Evolutionary conservation across 2,113 vertebrate genomes (phyloP).

Genomic region (Lagopus leucura): DNA sequence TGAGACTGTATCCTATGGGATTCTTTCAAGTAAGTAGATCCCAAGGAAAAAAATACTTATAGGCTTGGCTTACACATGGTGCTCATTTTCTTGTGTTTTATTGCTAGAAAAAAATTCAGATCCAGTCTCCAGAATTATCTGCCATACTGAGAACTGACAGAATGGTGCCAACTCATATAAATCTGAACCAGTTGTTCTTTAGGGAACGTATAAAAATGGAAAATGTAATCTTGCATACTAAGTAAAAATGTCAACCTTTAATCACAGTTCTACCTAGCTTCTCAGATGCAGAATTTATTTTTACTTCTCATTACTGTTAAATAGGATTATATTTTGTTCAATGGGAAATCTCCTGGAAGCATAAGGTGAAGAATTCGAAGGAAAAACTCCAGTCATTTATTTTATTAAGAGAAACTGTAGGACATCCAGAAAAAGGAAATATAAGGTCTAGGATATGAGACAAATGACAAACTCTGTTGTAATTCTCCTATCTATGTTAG

Average conservation of each 20-base stretch:
- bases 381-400: not conserved
- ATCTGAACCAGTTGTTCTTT: slow-evolving; percentile 40
- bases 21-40: not conserved
- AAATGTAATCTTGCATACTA: slow-evolving; percentile 35
- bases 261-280: slow-evolving; percentile 38
- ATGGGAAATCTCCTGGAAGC: not conserved
- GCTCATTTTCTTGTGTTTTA: not conserved
- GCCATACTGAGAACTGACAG: slow-evolving; percentile 21
- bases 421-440: not conserved
- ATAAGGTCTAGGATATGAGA: not conserved
- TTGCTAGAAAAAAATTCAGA: not conserved
- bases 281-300: not conserved
- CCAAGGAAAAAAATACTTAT: not conserved
- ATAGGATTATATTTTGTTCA: not conserved
- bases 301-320: not conserved
- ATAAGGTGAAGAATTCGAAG: not conserved
- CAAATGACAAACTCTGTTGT: not conserved
- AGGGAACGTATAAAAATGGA: slow-evolving; percentile 39
- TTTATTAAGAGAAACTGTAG: not conserved
- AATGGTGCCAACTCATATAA: slow-evolving; percentile 37
- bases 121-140: slow-evolving; percentile 17
- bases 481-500: not conserved
- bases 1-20: not conserved
- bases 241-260: slow-evolving; percentile 46
- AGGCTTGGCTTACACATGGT: not conserved